A percentile compares a stretch with the other conserved stretches of the same genome.
Evolutionary conservation across 1,140 invertebrate species (phyloP).

Genomic region (Fopius arisanus): DNA sequence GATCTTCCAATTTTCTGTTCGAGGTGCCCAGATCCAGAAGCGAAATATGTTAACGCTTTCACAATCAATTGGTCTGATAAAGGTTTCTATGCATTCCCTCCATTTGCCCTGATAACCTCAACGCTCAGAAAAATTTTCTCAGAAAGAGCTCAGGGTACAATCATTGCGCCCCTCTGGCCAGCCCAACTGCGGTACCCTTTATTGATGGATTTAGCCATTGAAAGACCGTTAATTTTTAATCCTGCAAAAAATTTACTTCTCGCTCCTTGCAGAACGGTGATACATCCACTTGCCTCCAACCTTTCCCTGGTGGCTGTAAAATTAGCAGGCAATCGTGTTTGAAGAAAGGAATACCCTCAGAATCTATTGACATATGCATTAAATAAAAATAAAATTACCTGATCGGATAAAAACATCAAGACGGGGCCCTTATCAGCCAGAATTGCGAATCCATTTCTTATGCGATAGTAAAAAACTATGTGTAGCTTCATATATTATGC

Average conservation of each 20-base stretch:
- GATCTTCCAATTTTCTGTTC: neutral
- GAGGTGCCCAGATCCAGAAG: constrained; percentile 27
- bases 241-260: too few relatives aligned
- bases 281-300: too few relatives aligned
- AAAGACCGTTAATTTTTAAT: too few relatives aligned
- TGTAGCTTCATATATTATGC: constrained; percentile 13
- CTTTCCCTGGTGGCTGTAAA: too few relatives aligned
- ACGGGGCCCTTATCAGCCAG: constrained; percentile 22
- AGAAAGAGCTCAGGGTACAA: constrained; percentile 34
- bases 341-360: too few relatives aligned
- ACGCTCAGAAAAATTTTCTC: constrained; percentile 28
- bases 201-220: too few relatives aligned
- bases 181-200: constrained; percentile 39
- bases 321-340: too few relatives aligned
- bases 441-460: constrained; percentile 19
- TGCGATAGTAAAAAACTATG: constrained; percentile 9
- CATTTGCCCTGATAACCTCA: constrained; percentile 26
- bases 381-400: neutral
- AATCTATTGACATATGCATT: too few relatives aligned
- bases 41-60: constrained; percentile 27
- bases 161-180: constrained; percentile 39
- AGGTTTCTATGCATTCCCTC: constrained; percentile 36
- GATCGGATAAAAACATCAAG: constrained; percentile 22
- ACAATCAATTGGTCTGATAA: constrained; percentile 19
- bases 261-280: too few relatives aligned